Conservation (phyloP, 2,113 vertebrate species). For the Bubo scandiacus region DNA sequence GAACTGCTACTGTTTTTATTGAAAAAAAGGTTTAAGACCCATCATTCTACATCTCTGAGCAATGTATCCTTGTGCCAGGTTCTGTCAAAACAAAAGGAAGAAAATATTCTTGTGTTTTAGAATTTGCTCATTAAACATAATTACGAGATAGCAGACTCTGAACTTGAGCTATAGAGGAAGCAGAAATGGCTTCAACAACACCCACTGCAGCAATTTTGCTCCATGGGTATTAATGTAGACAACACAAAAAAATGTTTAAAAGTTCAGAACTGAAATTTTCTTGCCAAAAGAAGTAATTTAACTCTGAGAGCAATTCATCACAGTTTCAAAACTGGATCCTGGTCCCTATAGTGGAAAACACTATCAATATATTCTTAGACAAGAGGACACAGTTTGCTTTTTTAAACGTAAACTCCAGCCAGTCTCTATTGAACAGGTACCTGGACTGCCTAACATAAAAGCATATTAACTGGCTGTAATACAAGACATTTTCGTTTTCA, state of each 20-base stretch:
- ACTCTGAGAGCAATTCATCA: neutral
- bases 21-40: neutral
- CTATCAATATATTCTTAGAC: neutral
- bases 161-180: neutral
- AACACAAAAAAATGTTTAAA: neutral
- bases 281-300: neutral
- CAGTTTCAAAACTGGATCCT: neutral
- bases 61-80: neutral
- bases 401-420: neutral
- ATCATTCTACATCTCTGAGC: neutral
- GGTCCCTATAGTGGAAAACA: neutral
- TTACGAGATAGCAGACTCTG: neutral
- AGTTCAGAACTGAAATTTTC: neutral
- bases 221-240: neutral
- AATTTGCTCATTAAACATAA: conserved; percentile 16
- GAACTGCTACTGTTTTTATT: neutral
- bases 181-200: neutral
- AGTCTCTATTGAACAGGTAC: neutral
- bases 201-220: conserved; percentile 1
- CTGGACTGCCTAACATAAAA: neutral
- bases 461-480: neutral
- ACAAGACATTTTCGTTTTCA: neutral
- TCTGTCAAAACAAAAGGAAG: neutral
- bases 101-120: neutral
- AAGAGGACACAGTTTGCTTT: neutral